Conservation (phyloP, 2,797 vertebrate genomes). For the Kryptopterus vitreolus region DNA sequence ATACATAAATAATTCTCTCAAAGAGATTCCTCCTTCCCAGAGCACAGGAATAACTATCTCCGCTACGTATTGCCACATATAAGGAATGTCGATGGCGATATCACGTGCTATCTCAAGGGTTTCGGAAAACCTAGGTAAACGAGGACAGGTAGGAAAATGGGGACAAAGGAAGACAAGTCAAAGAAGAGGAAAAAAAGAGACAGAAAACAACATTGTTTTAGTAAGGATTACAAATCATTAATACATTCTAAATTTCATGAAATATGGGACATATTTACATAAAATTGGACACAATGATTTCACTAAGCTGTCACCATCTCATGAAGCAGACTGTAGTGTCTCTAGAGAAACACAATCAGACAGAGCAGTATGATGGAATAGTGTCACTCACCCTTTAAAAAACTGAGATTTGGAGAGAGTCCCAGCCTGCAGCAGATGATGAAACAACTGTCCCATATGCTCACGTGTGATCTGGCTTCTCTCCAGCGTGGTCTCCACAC, state of each 20-base stretch:
- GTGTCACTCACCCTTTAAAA: conserved; percentile 86
- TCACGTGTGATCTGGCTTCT: conserved; percentile 94
- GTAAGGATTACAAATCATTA: not conserved
- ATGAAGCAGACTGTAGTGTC: not conserved
- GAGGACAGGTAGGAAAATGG: conserved; percentile 56
- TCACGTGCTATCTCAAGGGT: conserved; percentile 94
- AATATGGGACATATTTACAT: too few relatives aligned
- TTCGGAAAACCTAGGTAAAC: conserved; percentile 80
- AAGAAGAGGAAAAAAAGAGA: conserved; percentile 62
- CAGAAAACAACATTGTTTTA: too few relatives aligned
- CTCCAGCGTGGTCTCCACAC: conserved; percentile 94
- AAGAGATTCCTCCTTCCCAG: conserved; percentile 92
- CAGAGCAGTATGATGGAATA: not conserved
- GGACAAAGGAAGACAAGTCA: too few relatives aligned
- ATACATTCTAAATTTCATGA: not conserved
- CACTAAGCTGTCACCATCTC: not conserved
- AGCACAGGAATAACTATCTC: conserved; percentile 92
- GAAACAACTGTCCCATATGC: conserved; percentile 93
- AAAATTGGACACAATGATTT: not conserved
- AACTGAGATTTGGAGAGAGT: conserved; percentile 87
- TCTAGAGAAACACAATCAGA: not conserved
- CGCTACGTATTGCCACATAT: conserved; percentile 97
- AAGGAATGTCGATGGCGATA: conserved; percentile 98
- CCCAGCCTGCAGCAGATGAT: conserved; percentile 86
- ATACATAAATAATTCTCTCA: conserved; percentile 96